These are phyloP conservation scores for Lagopus muta DNA, from an alignment of 2,113 vertebrate species.

Conservation along the genomic window DNA sequence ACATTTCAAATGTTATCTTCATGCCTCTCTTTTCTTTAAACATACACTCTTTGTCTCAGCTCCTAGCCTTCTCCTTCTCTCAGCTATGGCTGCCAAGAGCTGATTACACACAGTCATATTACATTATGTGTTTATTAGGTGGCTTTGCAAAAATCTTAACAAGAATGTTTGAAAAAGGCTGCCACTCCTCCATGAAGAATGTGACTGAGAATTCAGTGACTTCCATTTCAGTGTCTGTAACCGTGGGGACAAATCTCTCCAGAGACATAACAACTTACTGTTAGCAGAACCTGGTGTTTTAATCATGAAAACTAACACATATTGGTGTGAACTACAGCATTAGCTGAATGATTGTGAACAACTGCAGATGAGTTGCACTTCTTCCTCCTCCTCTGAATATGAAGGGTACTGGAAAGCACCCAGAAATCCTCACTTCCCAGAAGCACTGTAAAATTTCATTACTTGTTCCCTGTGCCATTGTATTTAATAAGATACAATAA, in stretches of 20 bases:
- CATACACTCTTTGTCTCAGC: background rate
- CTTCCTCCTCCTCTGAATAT: background rate
- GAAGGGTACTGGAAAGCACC: background rate
- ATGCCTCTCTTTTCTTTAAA: background rate
- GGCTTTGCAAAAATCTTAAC: background rate
- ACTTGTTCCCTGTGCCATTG: background rate
- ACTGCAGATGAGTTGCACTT: background rate
- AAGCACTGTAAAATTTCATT: background rate
- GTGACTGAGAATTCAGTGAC: background rate
- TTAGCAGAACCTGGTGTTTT: background rate
- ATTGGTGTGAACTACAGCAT: background rate
- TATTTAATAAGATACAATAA: background rate
- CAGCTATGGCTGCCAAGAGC: background rate
- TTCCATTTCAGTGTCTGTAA: background rate
- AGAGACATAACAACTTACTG: background rate
- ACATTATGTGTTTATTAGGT: background rate
- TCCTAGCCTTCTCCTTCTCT: background rate
- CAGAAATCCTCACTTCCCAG: conserved; percentile 5
- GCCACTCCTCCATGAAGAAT: background rate
- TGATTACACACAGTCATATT: background rate
- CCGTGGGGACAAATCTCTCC: background rate
- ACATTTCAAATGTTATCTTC: background rate
- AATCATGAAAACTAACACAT: background rate
- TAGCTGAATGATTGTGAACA: background rate
- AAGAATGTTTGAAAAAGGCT: background rate